These are phyloP conservation scores for Lonchura striata DNA, from an alignment of 2,113 vertebrate species.

Conservation along the genomic window DNA sequence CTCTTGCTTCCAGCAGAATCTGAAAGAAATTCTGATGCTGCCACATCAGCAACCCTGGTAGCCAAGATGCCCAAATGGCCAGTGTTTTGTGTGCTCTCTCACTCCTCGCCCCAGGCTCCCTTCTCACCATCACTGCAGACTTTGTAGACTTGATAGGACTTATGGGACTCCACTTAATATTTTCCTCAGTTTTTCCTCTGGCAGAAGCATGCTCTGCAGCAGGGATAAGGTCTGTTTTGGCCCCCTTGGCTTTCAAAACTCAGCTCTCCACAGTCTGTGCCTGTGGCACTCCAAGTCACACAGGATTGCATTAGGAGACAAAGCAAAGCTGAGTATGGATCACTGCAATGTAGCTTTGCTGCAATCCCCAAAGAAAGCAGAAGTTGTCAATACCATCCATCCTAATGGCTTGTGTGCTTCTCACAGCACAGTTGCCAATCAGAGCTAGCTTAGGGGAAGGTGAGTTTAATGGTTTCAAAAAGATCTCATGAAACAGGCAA, in stretches of 20 bases:
- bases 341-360: neutral
- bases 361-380: conserved; percentile 3
- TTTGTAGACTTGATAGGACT: conserved; percentile 5
- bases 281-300: neutral
- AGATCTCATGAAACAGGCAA: neutral
- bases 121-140: neutral
- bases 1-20: neutral
- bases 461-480: conserved; percentile 3
- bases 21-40: neutral
- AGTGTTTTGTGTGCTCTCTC: neutral
- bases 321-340: neutral
- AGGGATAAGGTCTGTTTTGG: neutral
- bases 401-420: neutral
- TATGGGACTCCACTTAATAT: neutral
- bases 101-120: neutral
- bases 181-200: neutral
- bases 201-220: neutral
- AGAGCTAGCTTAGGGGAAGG: neutral
- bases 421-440: neutral
- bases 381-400: conserved; percentile 28
- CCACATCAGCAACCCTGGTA: neutral
- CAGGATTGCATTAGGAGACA: neutral
- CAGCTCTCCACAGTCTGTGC: neutral
- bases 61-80: neutral
- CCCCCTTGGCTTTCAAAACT: neutral